A percentile compares a stretch with the other conserved stretches of the same genome.
phyloP scores from a whole-genome alignment of 1,140 invertebrate species.

The Geopemphigus sp. region DNA sequence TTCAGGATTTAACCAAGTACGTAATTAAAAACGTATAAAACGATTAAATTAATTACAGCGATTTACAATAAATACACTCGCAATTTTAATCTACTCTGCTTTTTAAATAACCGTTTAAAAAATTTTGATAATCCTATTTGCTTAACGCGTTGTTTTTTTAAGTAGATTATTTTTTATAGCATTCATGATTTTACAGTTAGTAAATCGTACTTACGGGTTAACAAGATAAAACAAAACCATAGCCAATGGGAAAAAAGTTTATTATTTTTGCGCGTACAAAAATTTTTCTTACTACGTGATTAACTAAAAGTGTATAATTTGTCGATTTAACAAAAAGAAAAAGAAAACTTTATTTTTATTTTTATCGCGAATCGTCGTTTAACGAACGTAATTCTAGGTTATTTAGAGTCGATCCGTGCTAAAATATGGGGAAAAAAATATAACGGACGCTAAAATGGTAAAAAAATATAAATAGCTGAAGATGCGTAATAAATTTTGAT shows the following conservation, averaged over 20 bases:
- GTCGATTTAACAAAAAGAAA: too few relatives aligned
- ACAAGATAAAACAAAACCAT: not conserved
- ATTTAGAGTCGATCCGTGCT: too few relatives aligned
- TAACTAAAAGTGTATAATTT: too few relatives aligned
- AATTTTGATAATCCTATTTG: not conserved
- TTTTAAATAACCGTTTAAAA: not conserved
- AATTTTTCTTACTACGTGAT: too few relatives aligned
- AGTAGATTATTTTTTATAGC: not conserved
- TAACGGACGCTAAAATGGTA: too few relatives aligned
- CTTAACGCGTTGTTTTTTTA: not conserved
- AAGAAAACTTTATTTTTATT: too few relatives aligned
- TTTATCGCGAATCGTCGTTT: too few relatives aligned
- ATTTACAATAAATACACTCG: conserved; percentile 4
- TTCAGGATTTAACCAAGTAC: not conserved
- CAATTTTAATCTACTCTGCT: not conserved
- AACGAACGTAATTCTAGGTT: too few relatives aligned
- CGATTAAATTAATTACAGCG: not conserved
- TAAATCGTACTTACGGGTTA: not conserved
- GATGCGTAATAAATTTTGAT: not conserved
- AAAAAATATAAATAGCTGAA: not conserved
- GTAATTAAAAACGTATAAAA: conserved; percentile 12
- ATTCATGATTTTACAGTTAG: not conserved
- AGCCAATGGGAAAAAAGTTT: not conserved
- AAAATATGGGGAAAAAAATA: too few relatives aligned
- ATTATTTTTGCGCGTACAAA: too few relatives aligned